Percentiles rank a stretch among this genome's conserved stretches.
These are phyloP conservation scores for Psittacula cyanocephala DNA, from an alignment of 2,113 vertebrate species.

Conservation along the genomic window DNA sequence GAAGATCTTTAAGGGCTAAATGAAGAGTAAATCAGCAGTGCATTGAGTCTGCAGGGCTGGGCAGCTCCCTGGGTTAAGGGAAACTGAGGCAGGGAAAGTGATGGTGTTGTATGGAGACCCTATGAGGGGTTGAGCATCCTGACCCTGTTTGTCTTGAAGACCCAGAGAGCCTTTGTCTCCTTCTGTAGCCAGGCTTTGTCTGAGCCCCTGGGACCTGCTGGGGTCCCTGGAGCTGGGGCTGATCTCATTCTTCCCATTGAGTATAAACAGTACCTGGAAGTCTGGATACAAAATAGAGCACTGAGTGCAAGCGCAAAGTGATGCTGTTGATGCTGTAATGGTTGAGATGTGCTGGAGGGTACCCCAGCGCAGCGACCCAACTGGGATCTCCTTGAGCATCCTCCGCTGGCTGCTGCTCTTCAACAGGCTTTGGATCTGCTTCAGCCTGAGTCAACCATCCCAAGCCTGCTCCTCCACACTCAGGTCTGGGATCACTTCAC, in stretches of 20 bases:
- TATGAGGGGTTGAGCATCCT: fast-evolving
- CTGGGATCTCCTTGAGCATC: fast-evolving
- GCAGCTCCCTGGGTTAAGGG: background rate
- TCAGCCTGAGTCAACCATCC: fast-evolving
- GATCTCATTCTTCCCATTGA: fast-evolving
- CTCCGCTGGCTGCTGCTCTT: background rate
- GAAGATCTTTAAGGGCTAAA: background rate
- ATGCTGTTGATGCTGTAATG: background rate
- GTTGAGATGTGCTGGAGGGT: background rate
- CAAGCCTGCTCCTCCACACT: fast-evolving
- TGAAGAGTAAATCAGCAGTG: fast-evolving
- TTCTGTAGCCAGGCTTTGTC: fast-evolving
- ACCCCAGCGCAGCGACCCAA: background rate
- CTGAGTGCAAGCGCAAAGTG: background rate
- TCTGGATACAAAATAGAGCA: fast-evolving
- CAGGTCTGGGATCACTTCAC: fast-evolving
- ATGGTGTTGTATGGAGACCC: fast-evolving
- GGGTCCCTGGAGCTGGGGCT: fast-evolving
- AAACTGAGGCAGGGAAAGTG: background rate
- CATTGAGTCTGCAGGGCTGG: background rate
- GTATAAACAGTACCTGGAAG: background rate
- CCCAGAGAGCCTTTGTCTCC: background rate
- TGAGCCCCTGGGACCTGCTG: background rate
- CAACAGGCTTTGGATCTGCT: background rate
- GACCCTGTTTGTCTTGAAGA: fast-evolving